Evolutionary conservation across 2,113 vertebrate genomes (phyloP), one percentile per base, ranked within the genome.

Genomic region (Callopanchax toddi): DNA sequence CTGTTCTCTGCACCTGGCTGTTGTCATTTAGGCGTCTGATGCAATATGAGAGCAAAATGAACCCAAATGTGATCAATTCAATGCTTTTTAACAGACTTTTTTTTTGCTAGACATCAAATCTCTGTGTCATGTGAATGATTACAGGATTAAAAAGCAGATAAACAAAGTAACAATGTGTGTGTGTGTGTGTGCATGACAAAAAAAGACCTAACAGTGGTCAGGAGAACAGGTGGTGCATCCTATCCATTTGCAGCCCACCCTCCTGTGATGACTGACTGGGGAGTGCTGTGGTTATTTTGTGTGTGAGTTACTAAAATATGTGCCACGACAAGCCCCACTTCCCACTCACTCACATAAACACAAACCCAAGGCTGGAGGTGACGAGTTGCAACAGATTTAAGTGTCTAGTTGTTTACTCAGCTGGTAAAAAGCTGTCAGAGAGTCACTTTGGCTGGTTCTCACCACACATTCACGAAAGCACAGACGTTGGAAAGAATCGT

Each of bases 171-270:
- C 40, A 59, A 18, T 17, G 21, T 21, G 16, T 53, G 21, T 8
- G 22, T 46, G 44, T 55, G 11, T 60, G 53, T 10, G 16, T 42
- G 10, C 4, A 42, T n/a, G 18, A 56, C 34, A 42, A 56, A 22
- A 77, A 21, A 63, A 62, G 17, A 13, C 5, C 6, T 16, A 39
- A 46, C 46, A 55, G 59, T 54, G 42, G 44, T 73, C 15, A 32
- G 61, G 46, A 58, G 39, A 76, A 87, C 79, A 81, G 85, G 70
- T 83, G 85, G 58, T 56, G 67, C 64, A 42, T 67, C 57, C 44
- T 0, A 4, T 64, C 64, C 55, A 62, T 78, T 85, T 77, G 66
- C 66, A 60, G 63, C 65, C 46, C 59, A 49, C 21, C 18, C 11
- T 18, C n/a, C 46, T 66, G 32, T 61, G 76, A 64, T 81, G 78